Percentiles rank a stretch among this genome's conserved stretches.
These are phyloP conservation scores for Lasioglossum figueresi DNA, from an alignment of 2,888 invertebrate species.

Conservation along the genomic window DNA sequence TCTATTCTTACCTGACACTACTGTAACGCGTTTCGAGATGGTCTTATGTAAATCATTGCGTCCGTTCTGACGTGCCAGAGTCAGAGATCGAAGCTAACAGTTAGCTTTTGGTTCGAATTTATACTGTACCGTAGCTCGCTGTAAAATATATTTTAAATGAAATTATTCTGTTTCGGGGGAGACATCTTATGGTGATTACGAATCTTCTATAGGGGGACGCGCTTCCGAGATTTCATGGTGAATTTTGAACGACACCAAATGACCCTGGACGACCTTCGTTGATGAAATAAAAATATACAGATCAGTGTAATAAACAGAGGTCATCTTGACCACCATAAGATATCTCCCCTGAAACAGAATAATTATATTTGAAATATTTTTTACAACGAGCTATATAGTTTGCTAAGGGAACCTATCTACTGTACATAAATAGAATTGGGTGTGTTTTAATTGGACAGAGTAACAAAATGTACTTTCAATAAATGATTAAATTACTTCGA, in stretches of 20 bases:
- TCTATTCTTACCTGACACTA: not conserved
- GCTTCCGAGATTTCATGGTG: too few species aligned
- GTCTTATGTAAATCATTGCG: not conserved
- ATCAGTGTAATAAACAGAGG: too few species aligned
- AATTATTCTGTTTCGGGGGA: not conserved
- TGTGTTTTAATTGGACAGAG: not conserved
- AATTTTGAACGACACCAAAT: too few species aligned
- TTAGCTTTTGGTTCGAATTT: not conserved
- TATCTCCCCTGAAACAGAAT: not conserved
- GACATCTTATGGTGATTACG: not conserved
- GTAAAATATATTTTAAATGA: not conserved
- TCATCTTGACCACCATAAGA: too few species aligned
- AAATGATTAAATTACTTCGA: not conserved
- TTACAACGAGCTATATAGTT: not conserved
- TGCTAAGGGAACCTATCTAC: not conserved
- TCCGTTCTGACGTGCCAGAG: not conserved
- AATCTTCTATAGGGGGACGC: too few species aligned
- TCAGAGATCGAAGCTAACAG: not conserved
- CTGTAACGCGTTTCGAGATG: not conserved
- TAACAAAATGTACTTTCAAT: not conserved
- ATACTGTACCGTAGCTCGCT: not conserved
- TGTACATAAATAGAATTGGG: not conserved
- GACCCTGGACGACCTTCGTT: too few species aligned
- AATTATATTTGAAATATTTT: not conserved
- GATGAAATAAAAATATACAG: too few species aligned